Conservation (phyloP, 1,140 invertebrate genomes). For the Archivesica marissinica region DNA sequence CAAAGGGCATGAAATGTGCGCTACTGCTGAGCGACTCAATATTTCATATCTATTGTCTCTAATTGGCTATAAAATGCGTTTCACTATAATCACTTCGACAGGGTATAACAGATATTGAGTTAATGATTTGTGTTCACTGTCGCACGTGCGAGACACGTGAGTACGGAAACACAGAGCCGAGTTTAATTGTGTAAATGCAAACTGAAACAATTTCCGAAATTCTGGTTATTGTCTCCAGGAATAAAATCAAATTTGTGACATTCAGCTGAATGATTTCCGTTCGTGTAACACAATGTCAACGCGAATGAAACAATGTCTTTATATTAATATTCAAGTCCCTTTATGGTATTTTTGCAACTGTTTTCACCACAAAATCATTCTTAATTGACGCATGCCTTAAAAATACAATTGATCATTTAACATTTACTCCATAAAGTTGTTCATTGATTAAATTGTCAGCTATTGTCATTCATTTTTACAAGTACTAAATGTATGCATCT, state of each 20-base stretch:
- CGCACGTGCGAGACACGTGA: constrained; percentile 41
- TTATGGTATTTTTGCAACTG: constrained; percentile 38
- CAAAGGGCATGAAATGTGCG: constrained; percentile 36
- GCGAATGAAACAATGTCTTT: neutral
- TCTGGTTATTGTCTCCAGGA: neutral
- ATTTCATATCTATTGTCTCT: constrained; percentile 35
- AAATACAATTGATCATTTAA: neutral
- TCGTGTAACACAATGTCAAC: constrained; percentile 8
- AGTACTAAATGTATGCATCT: no score
- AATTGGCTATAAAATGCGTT: constrained; percentile 58
- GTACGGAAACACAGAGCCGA: constrained; percentile 22
- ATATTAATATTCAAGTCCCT: constrained; percentile 42
- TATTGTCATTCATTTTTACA: no score
- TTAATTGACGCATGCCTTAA: neutral
- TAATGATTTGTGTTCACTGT: constrained; percentile 44
- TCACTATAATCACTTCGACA: constrained; percentile 38
- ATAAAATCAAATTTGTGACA: constrained; percentile 23
- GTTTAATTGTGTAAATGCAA: constrained; percentile 40
- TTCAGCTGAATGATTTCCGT: neutral
- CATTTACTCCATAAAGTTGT: constrained; percentile 1
- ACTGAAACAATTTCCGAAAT: constrained; percentile 32
- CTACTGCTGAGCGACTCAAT: constrained; percentile 16
- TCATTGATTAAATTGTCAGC: no score
- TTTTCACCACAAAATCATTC: constrained; percentile 3
- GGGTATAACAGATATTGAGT: constrained; percentile 30